phyloP scores from a whole-genome alignment of 2,888 invertebrate genomes.

The Allophyes oxyacanthae region DNA sequence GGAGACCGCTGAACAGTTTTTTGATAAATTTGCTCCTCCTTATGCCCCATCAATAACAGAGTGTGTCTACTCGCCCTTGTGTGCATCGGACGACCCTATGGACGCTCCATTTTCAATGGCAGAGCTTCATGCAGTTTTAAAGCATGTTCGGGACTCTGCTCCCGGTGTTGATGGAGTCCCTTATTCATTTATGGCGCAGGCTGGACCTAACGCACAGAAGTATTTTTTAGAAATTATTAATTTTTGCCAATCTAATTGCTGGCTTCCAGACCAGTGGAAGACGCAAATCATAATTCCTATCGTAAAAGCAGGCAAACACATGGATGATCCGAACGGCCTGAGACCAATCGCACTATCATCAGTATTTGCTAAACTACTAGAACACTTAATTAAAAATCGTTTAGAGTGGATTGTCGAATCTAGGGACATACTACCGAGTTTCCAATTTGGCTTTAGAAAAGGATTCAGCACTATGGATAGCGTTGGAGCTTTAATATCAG shows the following conservation, averaged over 20 bases:
- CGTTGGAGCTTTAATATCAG: background rate
- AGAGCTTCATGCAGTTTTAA: background rate
- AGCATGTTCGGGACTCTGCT: constrained; percentile 1
- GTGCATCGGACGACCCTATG: background rate
- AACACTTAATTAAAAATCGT: background rate
- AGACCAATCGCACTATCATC: constrained; percentile 1
- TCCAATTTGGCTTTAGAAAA: background rate
- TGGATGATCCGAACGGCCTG: background rate
- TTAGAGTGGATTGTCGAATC: background rate
- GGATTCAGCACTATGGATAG: background rate
- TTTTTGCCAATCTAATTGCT: background rate
- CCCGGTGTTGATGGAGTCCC: background rate
- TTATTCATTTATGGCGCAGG: background rate
- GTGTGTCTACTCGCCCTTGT: background rate
- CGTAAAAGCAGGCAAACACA: background rate
- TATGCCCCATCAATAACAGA: background rate
- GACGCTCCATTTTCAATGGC: background rate
- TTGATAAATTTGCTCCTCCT: background rate
- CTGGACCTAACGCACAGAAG: background rate
- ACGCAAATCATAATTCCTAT: background rate
- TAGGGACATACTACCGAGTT: background rate
- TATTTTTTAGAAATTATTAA: background rate
- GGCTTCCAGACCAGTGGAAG: background rate
- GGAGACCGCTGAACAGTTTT: background rate
- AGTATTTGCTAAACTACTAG: background rate